Evolutionary conservation across 2,797 vertebrate genomes (phyloP).

Genomic region (Sebastes steindachneri): DNA sequence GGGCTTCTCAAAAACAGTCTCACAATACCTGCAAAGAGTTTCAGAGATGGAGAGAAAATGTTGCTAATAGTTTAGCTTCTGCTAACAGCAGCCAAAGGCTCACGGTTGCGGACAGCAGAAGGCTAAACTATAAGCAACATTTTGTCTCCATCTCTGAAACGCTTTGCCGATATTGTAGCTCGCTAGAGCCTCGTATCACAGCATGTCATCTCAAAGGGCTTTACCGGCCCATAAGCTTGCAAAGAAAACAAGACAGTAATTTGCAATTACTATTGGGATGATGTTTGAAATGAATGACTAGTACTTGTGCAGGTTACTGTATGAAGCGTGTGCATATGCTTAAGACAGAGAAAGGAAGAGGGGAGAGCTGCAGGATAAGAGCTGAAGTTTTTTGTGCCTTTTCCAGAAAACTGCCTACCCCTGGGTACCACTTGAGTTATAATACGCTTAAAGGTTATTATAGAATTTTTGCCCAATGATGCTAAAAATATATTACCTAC

Average conservation of each 20-base stretch:
- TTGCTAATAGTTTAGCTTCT: neutral
- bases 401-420: no score
- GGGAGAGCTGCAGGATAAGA: no score
- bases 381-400: no score
- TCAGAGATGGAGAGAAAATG: no score
- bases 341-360: no score
- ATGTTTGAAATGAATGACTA: neutral
- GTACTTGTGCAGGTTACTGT: neutral
- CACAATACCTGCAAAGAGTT: no score
- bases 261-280: neutral
- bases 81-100: no score
- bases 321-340: neutral
- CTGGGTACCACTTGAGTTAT: neutral
- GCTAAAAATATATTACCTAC: no score
- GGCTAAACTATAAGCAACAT: neutral
- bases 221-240: neutral
- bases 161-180: accelerated
- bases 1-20: accelerated
- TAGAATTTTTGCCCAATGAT: neutral
- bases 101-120: accelerated
- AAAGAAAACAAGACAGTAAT: no score
- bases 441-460: neutral
- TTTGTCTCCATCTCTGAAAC: neutral
- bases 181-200: accelerated
- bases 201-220: neutral